Conservation (phyloP, 1,140 invertebrate genomes). For the Temnothorax nylanderi region DNA sequence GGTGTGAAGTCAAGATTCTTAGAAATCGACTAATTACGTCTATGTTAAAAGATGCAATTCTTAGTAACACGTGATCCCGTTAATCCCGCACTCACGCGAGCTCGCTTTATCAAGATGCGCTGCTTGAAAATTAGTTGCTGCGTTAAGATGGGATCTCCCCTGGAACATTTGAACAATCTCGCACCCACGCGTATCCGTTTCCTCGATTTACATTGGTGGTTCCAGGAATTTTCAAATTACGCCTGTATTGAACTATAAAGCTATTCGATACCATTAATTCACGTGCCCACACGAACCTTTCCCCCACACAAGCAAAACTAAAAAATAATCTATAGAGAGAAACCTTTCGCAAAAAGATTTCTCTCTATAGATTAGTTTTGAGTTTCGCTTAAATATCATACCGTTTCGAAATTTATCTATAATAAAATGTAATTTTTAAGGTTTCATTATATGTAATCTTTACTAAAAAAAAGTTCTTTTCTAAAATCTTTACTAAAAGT, state of each 20-base stretch:
- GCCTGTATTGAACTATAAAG: conserved; percentile 6
- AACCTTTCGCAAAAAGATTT: not conserved
- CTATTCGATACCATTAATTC: conserved; percentile 16
- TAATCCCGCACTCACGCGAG: conserved; percentile 37
- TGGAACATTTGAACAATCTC: conserved; percentile 26
- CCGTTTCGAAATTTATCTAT: not conserved
- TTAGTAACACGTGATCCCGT: conserved; percentile 65
- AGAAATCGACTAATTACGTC: conserved; percentile 27
- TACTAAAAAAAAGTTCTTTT: no score
- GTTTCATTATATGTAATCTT: not conserved
- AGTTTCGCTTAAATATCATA: not conserved
- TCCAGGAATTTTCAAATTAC: conserved; percentile 13
- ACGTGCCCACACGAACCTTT: not conserved
- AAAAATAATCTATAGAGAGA: no score
- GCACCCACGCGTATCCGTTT: conserved; percentile 29
- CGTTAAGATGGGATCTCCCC: not conserved
- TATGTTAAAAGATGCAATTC: conserved; percentile 32
- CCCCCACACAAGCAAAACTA: not conserved
- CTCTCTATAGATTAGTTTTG: not conserved
- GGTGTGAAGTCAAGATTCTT: conserved; percentile 5
- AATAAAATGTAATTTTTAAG: not conserved
- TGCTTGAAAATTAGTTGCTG: conserved; percentile 28
- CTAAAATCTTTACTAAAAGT: no score
- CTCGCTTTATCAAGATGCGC: conserved; percentile 23
- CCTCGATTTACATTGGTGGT: conserved; percentile 3